Percentiles rank a stretch among this genome's conserved stretches.
These are phyloP conservation scores for Hyposoter dolosus DNA, from an alignment of 2,888 invertebrate genomes.

Conservation along the genomic window DNA sequence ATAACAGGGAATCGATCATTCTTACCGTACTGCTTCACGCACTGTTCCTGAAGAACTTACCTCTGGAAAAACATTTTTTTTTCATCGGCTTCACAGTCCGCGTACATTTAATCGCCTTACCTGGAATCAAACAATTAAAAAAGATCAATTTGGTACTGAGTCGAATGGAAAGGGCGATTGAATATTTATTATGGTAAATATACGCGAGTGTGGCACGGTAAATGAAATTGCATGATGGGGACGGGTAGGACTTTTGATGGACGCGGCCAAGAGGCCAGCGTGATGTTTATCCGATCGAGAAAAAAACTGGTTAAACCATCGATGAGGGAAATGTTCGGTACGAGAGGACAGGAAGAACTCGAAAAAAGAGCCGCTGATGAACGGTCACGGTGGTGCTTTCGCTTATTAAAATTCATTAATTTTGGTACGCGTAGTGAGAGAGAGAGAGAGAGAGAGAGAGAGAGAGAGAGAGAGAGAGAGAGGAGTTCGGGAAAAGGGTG, in stretches of 20 bases:
- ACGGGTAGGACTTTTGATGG: conserved; percentile 44
- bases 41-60: conserved; percentile 22
- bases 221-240: conserved; percentile 34
- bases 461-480: not conserved
- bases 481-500: conserved; percentile 32
- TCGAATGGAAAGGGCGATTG: not conserved
- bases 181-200: conserved; percentile 32
- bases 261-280: conserved; percentile 48
- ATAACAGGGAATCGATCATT: not conserved
- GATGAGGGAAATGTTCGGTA: conserved; percentile 59
- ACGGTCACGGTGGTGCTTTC: conserved; percentile 67
- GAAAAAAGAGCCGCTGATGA: conserved; percentile 70
- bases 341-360: conserved; percentile 35
- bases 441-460: not conserved
- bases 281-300: conserved; percentile 47
- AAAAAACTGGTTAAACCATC: conserved; percentile 68
- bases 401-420: conserved; percentile 84
- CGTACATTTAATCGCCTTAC: conserved; percentile 41
- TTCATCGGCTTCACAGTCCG: not conserved
- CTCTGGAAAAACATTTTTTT: conserved; percentile 20
- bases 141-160: conserved; percentile 3
- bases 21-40: not conserved
- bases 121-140: conserved; percentile 57
- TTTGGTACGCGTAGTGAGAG: conserved; percentile 75
- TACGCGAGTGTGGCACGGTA: conserved; percentile 5